phyloP scores from a whole-genome alignment of 2,797 vertebrate species.

The Cynodonichthys magdalenae region DNA sequence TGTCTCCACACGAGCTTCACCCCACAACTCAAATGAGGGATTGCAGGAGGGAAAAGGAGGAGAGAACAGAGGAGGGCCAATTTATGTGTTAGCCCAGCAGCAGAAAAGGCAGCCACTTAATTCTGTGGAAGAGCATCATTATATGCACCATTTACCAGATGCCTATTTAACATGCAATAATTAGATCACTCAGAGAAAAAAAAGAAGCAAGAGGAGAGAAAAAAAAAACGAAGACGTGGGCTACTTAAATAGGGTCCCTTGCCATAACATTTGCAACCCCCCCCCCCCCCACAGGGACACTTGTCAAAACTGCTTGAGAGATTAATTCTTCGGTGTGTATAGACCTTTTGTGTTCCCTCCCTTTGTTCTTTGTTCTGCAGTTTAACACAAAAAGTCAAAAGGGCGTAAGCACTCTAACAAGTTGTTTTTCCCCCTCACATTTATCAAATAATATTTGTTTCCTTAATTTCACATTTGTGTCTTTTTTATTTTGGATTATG shows the following conservation, averaged over 20 bases:
- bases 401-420: neutral
- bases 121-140: slow-evolving; percentile 86
- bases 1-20: slow-evolving; percentile 63
- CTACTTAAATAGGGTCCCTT: slow-evolving; percentile 79
- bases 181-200: slow-evolving; percentile 81
- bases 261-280: slow-evolving; percentile 80
- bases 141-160: slow-evolving; percentile 88
- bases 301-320: slow-evolving; percentile 83
- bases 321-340: slow-evolving; percentile 75
- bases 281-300: slow-evolving; percentile 76
- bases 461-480: neutral
- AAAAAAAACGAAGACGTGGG: slow-evolving; percentile 56
- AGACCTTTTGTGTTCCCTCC: slow-evolving; percentile 38
- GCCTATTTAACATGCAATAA: slow-evolving; percentile 90
- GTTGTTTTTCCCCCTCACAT: neutral
- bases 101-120: slow-evolving; percentile 83
- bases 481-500: slow-evolving; percentile 27
- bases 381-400: slow-evolving; percentile 17
- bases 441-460: slow-evolving; percentile 9
- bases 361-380: slow-evolving; percentile 61
- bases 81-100: slow-evolving; percentile 83
- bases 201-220: neutral
- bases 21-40: slow-evolving; percentile 70
- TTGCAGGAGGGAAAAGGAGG: slow-evolving; percentile 53
- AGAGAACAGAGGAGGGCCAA: slow-evolving; percentile 75